Percentiles rank a stretch among this genome's conserved stretches.
Conservation (phyloP, 2,797 vertebrate species). For the Phoebastria nigripes region DNA sequence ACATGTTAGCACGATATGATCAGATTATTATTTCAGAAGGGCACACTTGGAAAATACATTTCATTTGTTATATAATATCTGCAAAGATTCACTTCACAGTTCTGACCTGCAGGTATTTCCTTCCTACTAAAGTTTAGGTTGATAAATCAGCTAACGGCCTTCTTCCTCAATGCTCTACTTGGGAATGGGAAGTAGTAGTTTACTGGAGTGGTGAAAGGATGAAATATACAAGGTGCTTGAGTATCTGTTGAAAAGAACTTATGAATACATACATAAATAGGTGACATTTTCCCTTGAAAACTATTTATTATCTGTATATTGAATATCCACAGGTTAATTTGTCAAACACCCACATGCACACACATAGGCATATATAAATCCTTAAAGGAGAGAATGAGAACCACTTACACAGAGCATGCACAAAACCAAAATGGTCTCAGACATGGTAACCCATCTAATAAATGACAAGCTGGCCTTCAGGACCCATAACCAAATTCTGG, state of each 20-base stretch:
- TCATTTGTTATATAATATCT: background rate
- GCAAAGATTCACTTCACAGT: background rate
- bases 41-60: background rate
- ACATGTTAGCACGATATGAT: background rate
- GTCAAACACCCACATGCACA: background rate
- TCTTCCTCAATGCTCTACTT: background rate
- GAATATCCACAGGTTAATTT: background rate
- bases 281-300: background rate
- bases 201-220: background rate
- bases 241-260: background rate
- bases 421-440: background rate
- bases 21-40: background rate
- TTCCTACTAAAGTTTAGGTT: background rate
- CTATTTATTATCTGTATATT: background rate
- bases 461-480: background rate
- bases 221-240: background rate
- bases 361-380: accelerated
- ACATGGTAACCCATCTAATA: background rate
- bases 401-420: background rate
- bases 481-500: background rate
- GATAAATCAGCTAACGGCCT: background rate
- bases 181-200: background rate
- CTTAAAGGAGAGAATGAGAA: background rate
- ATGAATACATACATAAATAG: background rate
- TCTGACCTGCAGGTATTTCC: background rate